Percentiles rank a stretch among this genome's conserved stretches.
These are phyloP conservation scores for Yponomeuta cagnagella DNA, from an alignment of 2,888 invertebrate species.

Conservation along the genomic window DNA sequence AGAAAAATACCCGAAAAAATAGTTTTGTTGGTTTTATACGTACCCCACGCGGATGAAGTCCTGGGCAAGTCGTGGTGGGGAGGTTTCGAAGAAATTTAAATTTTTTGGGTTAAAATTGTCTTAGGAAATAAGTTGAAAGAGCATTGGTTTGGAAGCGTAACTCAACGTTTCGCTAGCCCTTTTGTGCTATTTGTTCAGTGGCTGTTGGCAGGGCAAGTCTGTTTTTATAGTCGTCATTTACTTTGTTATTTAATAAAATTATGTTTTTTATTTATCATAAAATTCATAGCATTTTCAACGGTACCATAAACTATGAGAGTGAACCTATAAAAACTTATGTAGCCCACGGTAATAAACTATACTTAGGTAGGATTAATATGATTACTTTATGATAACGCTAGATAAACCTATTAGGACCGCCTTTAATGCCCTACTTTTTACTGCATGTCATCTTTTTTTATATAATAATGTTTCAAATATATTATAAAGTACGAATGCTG, in stretches of 20 bases:
- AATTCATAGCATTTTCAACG: neutral
- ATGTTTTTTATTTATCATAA: constrained; percentile 4
- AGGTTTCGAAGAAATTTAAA: no score
- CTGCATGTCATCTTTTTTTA: no score
- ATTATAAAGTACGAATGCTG: no score
- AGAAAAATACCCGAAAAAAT: no score
- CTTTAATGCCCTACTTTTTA: no score
- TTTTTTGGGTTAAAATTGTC: no score
- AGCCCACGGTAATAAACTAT: neutral
- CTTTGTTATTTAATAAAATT: neutral
- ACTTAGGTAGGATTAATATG: neutral
- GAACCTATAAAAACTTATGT: neutral
- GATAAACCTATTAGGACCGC: neutral
- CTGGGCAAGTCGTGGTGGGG: no score
- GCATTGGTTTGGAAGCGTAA: no score
- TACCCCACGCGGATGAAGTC: no score
- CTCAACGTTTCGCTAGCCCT: neutral
- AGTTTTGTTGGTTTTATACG: no score
- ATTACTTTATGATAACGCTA: neutral
- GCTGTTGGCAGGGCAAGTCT: neutral
- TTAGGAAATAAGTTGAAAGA: no score
- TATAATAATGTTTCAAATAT: no score
- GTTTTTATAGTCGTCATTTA: neutral
- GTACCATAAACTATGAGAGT: neutral
- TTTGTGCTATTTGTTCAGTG: neutral